These are phyloP conservation scores for Rhopalosiphum maidis DNA, from an alignment of 1,140 invertebrate species.

Conservation along the genomic window DNA sequence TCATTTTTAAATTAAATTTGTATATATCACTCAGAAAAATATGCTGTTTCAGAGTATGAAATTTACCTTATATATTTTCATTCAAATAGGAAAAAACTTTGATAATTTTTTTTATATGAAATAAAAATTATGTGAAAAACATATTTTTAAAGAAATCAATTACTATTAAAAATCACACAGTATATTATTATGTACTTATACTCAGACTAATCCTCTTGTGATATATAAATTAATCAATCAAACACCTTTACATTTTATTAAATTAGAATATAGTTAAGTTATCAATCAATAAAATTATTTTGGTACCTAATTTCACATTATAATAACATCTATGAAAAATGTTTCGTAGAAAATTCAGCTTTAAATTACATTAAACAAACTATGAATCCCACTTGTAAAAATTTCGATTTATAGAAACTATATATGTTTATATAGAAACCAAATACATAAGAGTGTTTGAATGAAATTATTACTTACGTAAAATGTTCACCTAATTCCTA, in stretches of 20 bases:
- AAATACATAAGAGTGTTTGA: not conserved
- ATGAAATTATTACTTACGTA: not conserved
- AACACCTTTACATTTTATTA: not conserved
- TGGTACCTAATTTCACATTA: not conserved
- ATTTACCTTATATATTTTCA: too few relatives aligned
- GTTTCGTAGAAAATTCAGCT: not conserved
- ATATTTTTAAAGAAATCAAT: too few relatives aligned
- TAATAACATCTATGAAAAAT: not conserved
- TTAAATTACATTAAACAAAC: not conserved
- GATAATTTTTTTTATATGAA: too few relatives aligned
- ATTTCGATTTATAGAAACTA: not conserved
- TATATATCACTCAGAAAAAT: too few relatives aligned
- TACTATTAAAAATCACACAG: not conserved
- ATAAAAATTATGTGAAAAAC: too few relatives aligned
- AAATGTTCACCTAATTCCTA: not conserved
- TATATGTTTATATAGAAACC: not conserved
- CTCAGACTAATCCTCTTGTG: not conserved
- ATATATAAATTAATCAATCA: not conserved
- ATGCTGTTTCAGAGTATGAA: too few relatives aligned
- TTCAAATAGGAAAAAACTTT: too few relatives aligned
- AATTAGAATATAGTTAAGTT: not conserved
- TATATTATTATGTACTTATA: not conserved
- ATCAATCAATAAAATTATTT: not conserved
- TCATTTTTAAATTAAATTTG: not conserved
- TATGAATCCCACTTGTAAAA: not conserved